These are phyloP conservation scores for Eupithecia centaureata DNA, from an alignment of 2,888 invertebrate genomes.

Conservation along the genomic window DNA sequence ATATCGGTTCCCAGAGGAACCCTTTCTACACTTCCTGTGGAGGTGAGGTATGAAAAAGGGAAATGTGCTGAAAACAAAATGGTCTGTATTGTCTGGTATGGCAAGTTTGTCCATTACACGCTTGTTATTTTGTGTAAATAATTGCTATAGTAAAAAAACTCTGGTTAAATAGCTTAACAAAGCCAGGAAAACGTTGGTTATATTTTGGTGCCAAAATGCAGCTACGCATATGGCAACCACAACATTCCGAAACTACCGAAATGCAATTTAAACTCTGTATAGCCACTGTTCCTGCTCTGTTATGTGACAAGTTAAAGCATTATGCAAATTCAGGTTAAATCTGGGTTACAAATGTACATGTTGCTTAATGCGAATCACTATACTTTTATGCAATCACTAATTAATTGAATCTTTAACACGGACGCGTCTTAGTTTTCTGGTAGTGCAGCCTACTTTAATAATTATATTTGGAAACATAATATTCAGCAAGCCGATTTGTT, in stretches of 20 bases:
- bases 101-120: neutral
- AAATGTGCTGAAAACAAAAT: neutral
- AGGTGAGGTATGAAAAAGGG: neutral
- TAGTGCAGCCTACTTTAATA: neutral
- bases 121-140: neutral
- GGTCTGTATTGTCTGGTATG: neutral
- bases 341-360: constrained; percentile 66
- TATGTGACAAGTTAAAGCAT: constrained; percentile 76
- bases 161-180: constrained; percentile 22
- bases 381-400: constrained; percentile 39
- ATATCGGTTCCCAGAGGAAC: neutral
- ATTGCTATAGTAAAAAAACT: constrained; percentile 2
- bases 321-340: constrained; percentile 71
- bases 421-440: neutral
- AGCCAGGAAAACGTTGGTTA: constrained; percentile 48
- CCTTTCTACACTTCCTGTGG: neutral
- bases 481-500: no score
- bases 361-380: constrained; percentile 49
- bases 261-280: constrained; percentile 74
- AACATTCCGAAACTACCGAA: constrained; percentile 66
- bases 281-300: constrained; percentile 63
- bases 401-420: neutral
- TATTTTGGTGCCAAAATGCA: constrained; percentile 63
- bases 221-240: constrained; percentile 59
- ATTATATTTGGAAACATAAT: neutral